These are phyloP conservation scores for Hemiscyllium ocellatum DNA, from an alignment of 2,113 vertebrate species.

Conservation along the genomic window DNA sequence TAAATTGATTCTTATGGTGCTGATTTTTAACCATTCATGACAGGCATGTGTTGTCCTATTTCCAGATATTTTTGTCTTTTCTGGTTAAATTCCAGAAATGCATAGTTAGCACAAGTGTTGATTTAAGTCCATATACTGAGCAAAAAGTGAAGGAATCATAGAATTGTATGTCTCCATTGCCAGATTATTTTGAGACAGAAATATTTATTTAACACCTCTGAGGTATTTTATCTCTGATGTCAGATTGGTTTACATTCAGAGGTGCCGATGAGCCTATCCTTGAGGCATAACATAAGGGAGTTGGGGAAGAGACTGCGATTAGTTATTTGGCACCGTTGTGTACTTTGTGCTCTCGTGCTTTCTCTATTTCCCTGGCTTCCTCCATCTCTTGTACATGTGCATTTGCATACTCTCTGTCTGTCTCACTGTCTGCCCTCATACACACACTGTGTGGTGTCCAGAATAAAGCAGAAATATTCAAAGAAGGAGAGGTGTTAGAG, in stretches of 20 bases:
- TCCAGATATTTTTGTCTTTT: background rate
- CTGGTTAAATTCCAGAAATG: background rate
- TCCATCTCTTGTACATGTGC: background rate
- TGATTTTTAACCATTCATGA: background rate
- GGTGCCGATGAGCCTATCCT: background rate
- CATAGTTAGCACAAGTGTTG: background rate
- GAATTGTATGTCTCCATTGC: background rate
- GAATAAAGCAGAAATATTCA: background rate
- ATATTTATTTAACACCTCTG: background rate
- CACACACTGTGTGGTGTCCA: background rate
- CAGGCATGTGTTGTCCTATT: background rate
- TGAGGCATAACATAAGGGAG: background rate
- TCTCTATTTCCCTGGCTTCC: background rate
- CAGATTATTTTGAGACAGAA: background rate
- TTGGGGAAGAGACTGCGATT: background rate
- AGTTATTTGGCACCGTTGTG: background rate
- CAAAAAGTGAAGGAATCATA: background rate
- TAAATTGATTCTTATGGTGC: background rate
- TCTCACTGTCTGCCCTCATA: background rate
- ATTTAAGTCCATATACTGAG: background rate
- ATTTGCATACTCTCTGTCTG: background rate
- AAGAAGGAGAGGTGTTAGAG: background rate
- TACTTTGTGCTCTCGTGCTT: background rate
- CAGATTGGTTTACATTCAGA: background rate
- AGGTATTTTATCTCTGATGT: background rate